Conservation (phyloP, 35 echinoderm and acorn worm species). For the Amphiura filiformis region DNA sequence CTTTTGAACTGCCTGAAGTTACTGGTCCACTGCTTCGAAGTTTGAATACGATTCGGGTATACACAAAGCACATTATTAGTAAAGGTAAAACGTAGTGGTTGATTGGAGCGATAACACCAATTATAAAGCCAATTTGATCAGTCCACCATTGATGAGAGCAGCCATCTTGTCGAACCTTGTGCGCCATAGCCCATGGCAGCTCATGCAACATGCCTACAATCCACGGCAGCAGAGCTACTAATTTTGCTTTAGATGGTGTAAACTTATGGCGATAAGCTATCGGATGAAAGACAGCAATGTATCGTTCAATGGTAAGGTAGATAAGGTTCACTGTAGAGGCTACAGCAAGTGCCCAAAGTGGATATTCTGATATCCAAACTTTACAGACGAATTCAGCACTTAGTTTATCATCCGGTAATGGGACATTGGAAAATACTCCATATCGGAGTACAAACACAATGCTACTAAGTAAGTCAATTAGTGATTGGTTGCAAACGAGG, state of each 20-base stretch:
- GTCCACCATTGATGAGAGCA: constrained; percentile 1
- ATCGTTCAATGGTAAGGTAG: constrained; percentile 69
- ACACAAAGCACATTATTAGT: constrained; percentile 77
- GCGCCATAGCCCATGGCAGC: constrained; percentile 57
- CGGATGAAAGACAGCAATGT: constrained; percentile 89
- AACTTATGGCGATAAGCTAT: constrained; percentile 68
- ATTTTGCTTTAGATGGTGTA: constrained; percentile 35
- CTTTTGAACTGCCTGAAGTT: neutral
- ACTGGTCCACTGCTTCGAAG: constrained; percentile 13
- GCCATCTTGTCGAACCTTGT: constrained; percentile 18
- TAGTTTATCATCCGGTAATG: neutral
- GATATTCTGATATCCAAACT: constrained; percentile 83
- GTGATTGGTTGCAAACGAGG: constrained; percentile 78
- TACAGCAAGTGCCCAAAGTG: constrained; percentile 73
- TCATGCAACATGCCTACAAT: constrained; percentile 67
- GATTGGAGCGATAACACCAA: constrained; percentile 54
- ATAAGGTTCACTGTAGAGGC: constrained; percentile 85
- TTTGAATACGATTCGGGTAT: constrained; percentile 67
- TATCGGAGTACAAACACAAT: constrained; percentile 61
- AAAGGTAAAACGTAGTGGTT: constrained; percentile 79
- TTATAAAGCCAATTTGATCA: neutral
- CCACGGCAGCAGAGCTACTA: constrained; percentile 60
- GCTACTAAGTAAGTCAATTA: constrained; percentile 80
- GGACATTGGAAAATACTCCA: neutral
- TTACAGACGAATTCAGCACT: constrained; percentile 63